These are phyloP conservation scores for Pilophorus perplexus DNA, from an alignment of 2,888 invertebrate genomes.

Conservation along the genomic window DNA sequence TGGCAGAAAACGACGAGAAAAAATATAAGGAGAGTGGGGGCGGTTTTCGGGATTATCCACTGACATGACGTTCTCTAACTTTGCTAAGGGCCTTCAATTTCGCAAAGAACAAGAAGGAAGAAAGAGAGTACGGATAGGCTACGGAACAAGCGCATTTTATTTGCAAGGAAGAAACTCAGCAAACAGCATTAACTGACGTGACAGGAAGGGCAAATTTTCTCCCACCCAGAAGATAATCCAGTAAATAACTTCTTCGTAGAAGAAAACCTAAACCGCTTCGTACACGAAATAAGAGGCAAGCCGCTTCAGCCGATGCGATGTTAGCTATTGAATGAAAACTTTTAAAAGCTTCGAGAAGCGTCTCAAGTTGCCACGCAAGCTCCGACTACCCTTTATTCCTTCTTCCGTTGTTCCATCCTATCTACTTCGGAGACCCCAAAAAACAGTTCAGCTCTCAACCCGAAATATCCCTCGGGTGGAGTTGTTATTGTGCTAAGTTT, in stretches of 20 bases:
- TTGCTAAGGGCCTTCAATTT: no score
- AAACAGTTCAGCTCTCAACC: background rate
- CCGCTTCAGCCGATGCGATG: conserved; percentile 2
- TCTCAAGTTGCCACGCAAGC: conserved; percentile 26
- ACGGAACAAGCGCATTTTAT: no score
- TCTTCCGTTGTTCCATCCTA: conserved; percentile 10
- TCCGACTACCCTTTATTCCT: background rate
- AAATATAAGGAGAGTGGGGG: no score
- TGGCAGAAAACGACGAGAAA: no score
- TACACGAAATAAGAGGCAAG: conserved; percentile 10
- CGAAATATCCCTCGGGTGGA: conserved; percentile 1
- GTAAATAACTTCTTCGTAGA: conserved; percentile 26
- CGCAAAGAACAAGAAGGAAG: no score
- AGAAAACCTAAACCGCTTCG: conserved; percentile 29
- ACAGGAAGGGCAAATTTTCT: conserved; percentile 3
- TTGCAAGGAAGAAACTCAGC: no score
- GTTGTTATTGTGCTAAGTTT: conserved; percentile 26
- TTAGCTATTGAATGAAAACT: conserved; percentile 34
- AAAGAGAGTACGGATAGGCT: no score
- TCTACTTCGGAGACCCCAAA: conserved; percentile 16
- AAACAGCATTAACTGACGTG: conserved; percentile 25
- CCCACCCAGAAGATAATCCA: conserved; percentile 12
- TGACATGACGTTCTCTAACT: no score
- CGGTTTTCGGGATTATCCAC: no score
- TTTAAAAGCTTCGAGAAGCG: conserved; percentile 31